Evolutionary conservation across 2,797 vertebrate species (phyloP).

Genomic region (Cuniculus paca): DNA sequence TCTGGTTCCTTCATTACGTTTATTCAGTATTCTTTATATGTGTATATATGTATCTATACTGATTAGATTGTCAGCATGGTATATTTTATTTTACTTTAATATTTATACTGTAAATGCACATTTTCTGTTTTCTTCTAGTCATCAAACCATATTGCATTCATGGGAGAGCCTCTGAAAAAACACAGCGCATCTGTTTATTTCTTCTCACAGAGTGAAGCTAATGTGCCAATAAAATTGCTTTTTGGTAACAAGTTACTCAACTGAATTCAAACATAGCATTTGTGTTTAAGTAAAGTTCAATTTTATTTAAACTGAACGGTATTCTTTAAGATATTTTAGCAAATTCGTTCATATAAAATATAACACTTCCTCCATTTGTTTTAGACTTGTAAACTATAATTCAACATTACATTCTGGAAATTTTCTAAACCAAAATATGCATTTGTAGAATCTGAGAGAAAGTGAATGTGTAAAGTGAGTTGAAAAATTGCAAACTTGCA

Average conservation of each 20-base stretch:
- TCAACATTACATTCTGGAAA: not conserved
- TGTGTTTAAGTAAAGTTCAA: not conserved
- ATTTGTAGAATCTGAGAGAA: not conserved
- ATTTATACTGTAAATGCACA: not conserved
- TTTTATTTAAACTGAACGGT: not conserved
- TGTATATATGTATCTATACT: not conserved
- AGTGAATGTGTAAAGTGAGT: not conserved
- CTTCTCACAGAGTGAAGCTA: not conserved
- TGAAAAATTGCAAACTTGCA: not conserved
- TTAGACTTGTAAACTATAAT: not conserved
- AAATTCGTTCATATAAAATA: not conserved
- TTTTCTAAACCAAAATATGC: not conserved
- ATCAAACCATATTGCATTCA: not conserved
- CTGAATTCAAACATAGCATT: not conserved
- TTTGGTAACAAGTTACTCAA: not conserved
- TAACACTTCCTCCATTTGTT: not conserved
- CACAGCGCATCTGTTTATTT: not conserved
- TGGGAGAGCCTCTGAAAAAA: not conserved
- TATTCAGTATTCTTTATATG: not conserved
- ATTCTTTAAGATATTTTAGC: not conserved
- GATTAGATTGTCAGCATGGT: not conserved
- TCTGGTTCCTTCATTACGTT: not conserved
- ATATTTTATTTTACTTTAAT: conserved; percentile 6
- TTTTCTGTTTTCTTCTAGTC: not conserved
- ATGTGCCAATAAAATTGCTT: not conserved